Evolutionary conservation across 2,797 vertebrate genomes (phyloP).

Genomic region (Scarus forsteni): DNA sequence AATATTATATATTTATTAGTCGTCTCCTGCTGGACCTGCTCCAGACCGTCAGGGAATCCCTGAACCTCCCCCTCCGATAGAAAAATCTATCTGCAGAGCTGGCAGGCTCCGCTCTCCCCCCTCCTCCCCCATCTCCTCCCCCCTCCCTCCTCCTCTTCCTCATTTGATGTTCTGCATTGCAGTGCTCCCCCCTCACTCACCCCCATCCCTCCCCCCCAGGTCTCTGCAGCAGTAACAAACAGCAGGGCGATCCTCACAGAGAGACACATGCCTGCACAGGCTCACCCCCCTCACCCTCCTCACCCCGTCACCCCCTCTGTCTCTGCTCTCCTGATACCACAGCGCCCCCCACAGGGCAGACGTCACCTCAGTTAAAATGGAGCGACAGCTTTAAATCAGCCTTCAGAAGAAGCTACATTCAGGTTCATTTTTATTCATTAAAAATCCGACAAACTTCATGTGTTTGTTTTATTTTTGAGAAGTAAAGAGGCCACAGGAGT

Average conservation of each 20-base stretch:
- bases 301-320: no score
- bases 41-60: conserved; percentile 52
- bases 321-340: conserved; percentile 21
- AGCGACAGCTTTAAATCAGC: no score
- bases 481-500: no score
- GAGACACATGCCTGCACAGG: conserved; percentile 22
- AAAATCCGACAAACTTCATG: no score
- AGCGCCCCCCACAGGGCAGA: conserved; percentile 50
- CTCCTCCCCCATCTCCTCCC: conserved; percentile 5
- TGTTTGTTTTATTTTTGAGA: no score
- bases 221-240: conserved; percentile 54
- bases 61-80: conserved; percentile 9
- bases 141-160: background rate
- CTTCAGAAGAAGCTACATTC: no score
- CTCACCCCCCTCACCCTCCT: background rate
- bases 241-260: conserved; percentile 30
- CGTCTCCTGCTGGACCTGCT: conserved; percentile 27
- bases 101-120: conserved; percentile 1
- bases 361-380: background rate
- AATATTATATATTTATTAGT: no score
- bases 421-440: no score
- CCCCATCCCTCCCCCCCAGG: conserved; percentile 12
- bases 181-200: conserved; percentile 19
- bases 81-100: conserved; percentile 39
- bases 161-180: conserved; percentile 63